Evolutionary conservation across 2,888 invertebrate genomes (phyloP).

Genomic region (Dasysyrphus tricinctus): DNA sequence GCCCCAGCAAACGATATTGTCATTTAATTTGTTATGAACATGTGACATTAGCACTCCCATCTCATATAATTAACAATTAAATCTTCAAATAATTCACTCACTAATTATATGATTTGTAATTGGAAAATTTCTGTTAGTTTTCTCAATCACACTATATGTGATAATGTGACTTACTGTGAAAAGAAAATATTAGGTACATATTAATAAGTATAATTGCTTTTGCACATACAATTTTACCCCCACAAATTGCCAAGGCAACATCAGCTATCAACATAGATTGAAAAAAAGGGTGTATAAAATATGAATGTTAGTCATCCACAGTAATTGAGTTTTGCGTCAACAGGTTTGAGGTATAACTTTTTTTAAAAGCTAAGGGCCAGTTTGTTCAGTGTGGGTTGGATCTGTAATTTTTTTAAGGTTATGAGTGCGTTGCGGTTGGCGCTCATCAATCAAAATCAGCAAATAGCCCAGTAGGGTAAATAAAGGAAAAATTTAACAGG

Average conservation of each 20-base stretch:
- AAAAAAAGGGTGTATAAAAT: constrained; percentile 19
- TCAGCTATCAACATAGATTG: constrained; percentile 39
- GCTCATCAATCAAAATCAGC: no score
- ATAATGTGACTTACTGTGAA: neutral
- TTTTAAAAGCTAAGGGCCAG: no score
- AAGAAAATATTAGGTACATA: neutral
- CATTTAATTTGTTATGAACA: constrained; percentile 59
- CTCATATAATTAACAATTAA: constrained; percentile 28
- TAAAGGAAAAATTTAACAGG: no score
- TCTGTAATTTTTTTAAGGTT: no score
- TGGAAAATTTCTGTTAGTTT: constrained; percentile 9
- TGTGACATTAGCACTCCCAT: constrained; percentile 67
- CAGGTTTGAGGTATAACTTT: neutral
- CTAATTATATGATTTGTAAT: neutral
- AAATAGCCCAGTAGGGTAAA: no score
- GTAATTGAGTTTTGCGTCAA: constrained; percentile 1
- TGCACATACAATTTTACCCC: constrained; percentile 5
- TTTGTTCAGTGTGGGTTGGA: no score
- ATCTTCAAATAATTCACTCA: constrained; percentile 3
- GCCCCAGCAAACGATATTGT: constrained; percentile 36
- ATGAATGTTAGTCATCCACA: neutral
- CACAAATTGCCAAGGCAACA: constrained; percentile 53
- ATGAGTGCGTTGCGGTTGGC: no score
- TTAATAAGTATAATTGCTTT: neutral
- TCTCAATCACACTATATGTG: constrained; percentile 11